Conservation (phyloP, 1,140 invertebrate species). For the honey bee (Apis mellifera) region DNA sequence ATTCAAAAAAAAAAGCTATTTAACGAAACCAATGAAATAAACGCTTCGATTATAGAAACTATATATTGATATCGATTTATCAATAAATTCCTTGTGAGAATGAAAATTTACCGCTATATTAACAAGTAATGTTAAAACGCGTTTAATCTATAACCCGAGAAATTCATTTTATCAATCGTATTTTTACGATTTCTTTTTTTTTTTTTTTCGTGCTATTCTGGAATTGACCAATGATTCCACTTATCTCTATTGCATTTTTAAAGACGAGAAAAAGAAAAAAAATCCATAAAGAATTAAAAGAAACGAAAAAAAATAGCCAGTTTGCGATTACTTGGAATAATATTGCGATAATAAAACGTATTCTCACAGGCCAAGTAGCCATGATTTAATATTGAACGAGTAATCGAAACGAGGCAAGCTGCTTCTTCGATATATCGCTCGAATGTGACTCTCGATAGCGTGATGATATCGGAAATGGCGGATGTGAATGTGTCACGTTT, state of each 20-base stretch:
- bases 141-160: not conserved
- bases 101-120: not conserved
- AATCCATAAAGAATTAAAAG: not conserved
- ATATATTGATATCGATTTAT: constrained; percentile 33
- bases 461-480: not conserved
- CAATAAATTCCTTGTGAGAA: not conserved
- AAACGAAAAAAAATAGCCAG: not conserved
- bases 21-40: not conserved
- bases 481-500: not conserved
- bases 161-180: not conserved
- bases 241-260: too few relatives aligned
- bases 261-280: not conserved
- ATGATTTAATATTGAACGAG: constrained; percentile 7
- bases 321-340: not conserved
- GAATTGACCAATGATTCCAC: not conserved
- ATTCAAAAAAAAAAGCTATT: too few relatives aligned
- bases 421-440: not conserved
- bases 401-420: not conserved
- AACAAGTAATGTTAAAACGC: not conserved
- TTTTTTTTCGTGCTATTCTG: not conserved
- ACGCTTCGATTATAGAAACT: not conserved
- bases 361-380: not conserved
- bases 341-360: not conserved
- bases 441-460: not conserved
- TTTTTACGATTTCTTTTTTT: not conserved